These are phyloP conservation scores for Enteromius unitaeniatus DNA, from an alignment of 2,797 vertebrate species.

Conservation along the genomic window DNA sequence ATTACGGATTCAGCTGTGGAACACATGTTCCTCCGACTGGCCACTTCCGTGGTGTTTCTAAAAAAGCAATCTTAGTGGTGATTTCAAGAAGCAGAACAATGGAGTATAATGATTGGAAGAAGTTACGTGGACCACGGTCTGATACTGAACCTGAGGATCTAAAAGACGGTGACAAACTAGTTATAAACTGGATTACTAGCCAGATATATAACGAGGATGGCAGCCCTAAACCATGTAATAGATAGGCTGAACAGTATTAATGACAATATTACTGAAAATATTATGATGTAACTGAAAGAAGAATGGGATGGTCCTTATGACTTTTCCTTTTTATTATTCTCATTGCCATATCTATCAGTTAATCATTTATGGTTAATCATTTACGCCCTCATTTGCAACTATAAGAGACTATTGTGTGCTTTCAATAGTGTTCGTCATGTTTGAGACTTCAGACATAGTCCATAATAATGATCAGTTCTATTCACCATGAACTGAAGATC, in stretches of 20 bases:
- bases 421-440: too few relatives aligned
- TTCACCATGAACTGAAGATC: constrained; percentile 1
- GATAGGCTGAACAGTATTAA: not conserved
- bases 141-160: not conserved
- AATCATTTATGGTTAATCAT: not conserved
- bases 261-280: not conserved
- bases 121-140: accelerated
- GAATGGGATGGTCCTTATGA: not conserved
- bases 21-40: constrained; percentile 5
- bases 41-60: not conserved
- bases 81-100: not conserved
- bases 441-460: not conserved
- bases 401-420: not conserved
- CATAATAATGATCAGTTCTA: not conserved
- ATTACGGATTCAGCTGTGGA: not conserved
- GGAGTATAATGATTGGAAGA: accelerated
- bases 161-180: accelerated
- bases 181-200: not conserved
- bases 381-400: not conserved
- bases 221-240: not conserved
- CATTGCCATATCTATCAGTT: not conserved
- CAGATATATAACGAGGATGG: constrained; percentile 3
- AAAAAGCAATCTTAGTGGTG: not conserved
- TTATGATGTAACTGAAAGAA: too few relatives aligned
- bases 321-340: not conserved